phyloP scores from a whole-genome alignment of 2,888 invertebrate species.

The Cephalotes varians region DNA sequence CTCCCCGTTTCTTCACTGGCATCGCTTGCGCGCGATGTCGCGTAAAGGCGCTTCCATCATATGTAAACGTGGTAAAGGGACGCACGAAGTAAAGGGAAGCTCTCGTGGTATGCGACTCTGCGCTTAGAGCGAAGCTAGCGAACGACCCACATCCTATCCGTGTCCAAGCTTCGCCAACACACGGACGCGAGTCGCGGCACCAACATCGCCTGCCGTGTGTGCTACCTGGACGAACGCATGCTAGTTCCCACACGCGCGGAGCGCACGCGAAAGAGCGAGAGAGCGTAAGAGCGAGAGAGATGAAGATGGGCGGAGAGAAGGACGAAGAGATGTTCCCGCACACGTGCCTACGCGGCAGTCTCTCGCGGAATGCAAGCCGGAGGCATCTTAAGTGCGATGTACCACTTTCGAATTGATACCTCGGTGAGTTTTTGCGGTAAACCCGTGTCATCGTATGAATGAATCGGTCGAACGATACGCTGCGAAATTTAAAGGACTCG shows the following conservation, averaged over 20 bases:
- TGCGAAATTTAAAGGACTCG: conserved; percentile 6
- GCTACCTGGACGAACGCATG: conserved; percentile 44
- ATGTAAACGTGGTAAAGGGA: conserved; percentile 74
- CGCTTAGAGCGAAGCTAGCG: conserved; percentile 77
- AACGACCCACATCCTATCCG: conserved; percentile 81
- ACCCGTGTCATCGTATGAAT: conserved; percentile 57
- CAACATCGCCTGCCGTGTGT: conserved; percentile 48
- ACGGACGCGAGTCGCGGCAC: conserved; percentile 24
- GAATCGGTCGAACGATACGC: conserved; percentile 21
- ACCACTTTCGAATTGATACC: conserved; percentile 81
- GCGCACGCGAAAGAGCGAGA: conserved; percentile 18
- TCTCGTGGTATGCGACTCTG: conserved; percentile 74
- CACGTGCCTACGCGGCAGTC: conserved; percentile 73
- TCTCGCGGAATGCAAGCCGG: conserved; percentile 76
- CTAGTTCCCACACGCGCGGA: conserved; percentile 42
- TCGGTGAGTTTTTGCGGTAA: conserved; percentile 70
- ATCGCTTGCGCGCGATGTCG: conserved; percentile 60
- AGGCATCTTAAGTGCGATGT: conserved; percentile 79
- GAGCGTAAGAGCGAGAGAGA: conserved; percentile 27
- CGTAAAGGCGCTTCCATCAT: conserved; percentile 70
- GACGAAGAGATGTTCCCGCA: conserved; percentile 53
- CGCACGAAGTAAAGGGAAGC: conserved; percentile 68
- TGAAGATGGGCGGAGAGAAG: neutral
- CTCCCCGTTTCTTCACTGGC: conserved; percentile 45
- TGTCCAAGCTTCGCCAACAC: conserved; percentile 73